Base-by-base conservation (phyloP, 1,140 invertebrate genomes). In the Drosophila orena region DNA sequence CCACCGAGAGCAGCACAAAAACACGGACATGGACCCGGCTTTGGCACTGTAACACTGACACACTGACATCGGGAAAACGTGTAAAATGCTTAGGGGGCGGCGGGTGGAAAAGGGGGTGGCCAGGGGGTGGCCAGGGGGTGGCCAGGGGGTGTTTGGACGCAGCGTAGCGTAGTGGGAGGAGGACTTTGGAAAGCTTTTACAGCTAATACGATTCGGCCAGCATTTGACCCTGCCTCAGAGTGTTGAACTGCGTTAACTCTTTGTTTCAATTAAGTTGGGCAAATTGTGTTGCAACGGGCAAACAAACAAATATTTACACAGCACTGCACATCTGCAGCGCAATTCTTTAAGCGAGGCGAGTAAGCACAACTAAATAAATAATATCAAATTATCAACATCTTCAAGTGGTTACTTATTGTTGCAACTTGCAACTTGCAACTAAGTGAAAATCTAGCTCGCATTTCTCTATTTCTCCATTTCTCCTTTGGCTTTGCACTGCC, bases 31-130 rank as follows among this genome's bases (percentile, higher is more conserved):
- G 65, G 50, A 68, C 54, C 73, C 73, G 73, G 73, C 73, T 76
- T 77, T 76, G 54, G 47, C 49, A 59, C 47, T 68, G 72, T 76
- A 68, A 76, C 73, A 76, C 72, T 77, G 73, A 77, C 73, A 77
- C 73, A 76, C 71, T 76, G 60, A 66, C 72, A 68, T 38, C 50
- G 44, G 49, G 24, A 38, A 30, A 27, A 38, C 49, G 30, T 20
- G 49, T 52, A 30, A 56, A 43, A 43, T 20, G 46, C 7, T 56
- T 2, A 5, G 30, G 2, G 1, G 34, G 8, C 5, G 8, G 5
- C 2, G 24, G 4, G 50, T 3, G 34, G 56, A 5, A 20, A 42
- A 8, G n/a, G n/a, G n/a, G n/a, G n/a, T n/a, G 40, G 40, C 35
- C 35, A 14, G 42, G 12, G 35, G 35, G 35, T n/a, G n/a, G n/a